Percentiles rank a stretch among this genome's conserved stretches.
Conservation (phyloP, 2,113 vertebrate species). For the Sander vitreus region DNA sequence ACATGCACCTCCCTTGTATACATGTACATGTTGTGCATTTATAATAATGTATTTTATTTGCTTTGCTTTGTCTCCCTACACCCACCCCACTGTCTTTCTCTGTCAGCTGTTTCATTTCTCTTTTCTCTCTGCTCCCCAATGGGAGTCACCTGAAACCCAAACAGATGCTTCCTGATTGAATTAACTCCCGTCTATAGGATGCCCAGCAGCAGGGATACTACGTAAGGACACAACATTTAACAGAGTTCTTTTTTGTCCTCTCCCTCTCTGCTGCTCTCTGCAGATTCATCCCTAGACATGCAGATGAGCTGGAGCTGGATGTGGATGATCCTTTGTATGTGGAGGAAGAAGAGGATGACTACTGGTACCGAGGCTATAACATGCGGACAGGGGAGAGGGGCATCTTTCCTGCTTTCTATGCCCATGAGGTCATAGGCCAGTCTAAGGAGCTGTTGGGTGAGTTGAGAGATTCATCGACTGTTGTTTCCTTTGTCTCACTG, state of each 20-base stretch:
- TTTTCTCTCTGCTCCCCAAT: conserved; percentile 4
- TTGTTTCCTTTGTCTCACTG: background rate
- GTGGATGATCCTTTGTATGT: conserved; percentile 95
- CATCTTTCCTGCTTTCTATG: conserved; percentile 96
- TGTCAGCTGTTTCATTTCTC: conserved; percentile 24
- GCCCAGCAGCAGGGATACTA: background rate
- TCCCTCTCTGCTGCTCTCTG: conserved; percentile 42
- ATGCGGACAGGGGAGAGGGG: conserved; percentile 96
- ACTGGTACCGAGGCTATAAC: conserved; percentile 97
- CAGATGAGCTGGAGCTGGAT: conserved; percentile 95
- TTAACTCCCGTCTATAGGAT: background rate
- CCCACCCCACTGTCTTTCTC: background rate
- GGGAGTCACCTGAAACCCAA: conserved; percentile 47
- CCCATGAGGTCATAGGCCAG: conserved; percentile 91
- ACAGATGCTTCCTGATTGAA: conserved; percentile 38
- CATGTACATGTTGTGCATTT: background rate
- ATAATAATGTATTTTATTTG: conserved; percentile 35
- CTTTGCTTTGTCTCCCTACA: conserved; percentile 16
- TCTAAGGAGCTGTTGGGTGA: conserved; percentile 89
- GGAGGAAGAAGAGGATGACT: conserved; percentile 96
- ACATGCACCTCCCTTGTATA: background rate
- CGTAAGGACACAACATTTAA: conserved; percentile 18
- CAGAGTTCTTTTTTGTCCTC: background rate
- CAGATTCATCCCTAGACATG: conserved; percentile 96
- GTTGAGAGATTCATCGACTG: conserved; percentile 31